A percentile compares a stretch with the other conserved stretches of the same genome.
These are phyloP conservation scores for Anguilla obscura DNA, from an alignment of 2,797 vertebrate species.

Conservation along the genomic window DNA sequence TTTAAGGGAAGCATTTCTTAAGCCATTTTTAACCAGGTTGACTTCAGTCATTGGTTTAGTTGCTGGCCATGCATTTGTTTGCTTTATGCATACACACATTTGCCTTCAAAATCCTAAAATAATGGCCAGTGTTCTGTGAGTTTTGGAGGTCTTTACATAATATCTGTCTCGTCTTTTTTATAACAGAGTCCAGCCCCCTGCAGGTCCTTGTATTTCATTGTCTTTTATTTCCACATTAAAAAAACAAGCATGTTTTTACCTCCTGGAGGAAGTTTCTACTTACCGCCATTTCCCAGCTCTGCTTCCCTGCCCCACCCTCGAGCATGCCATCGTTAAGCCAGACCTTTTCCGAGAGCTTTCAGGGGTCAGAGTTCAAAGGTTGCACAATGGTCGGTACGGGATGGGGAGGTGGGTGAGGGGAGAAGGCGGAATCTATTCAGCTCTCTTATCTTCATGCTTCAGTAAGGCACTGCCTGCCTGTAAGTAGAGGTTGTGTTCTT, in stretches of 20 bases:
- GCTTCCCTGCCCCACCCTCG: background rate
- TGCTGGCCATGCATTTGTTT: background rate
- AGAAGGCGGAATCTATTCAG: background rate
- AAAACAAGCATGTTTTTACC: conserved; percentile 14
- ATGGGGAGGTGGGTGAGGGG: background rate
- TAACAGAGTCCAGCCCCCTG: background rate
- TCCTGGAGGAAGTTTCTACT: conserved; percentile 9
- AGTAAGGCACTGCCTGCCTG: background rate
- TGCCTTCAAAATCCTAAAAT: background rate
- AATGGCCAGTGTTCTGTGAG: background rate
- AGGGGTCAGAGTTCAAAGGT: conserved; percentile 17
- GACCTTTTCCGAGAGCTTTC: background rate
- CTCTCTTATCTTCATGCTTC: background rate
- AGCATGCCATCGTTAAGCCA: background rate
- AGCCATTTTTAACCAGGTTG: background rate
- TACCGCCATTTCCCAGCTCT: background rate
- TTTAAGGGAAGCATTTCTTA: background rate
- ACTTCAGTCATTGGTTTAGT: background rate
- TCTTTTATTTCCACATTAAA: conserved; percentile 10
- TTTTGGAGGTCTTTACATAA: background rate
- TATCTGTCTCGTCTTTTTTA: background rate
- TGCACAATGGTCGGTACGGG: background rate
- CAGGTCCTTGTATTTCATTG: conserved; percentile 17
- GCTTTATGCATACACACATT: background rate
- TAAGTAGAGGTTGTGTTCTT: background rate